A percentile compares a stretch with the other conserved stretches of the same genome.
These are phyloP conservation scores for Bursaphelenchus mucronatus DNA, from an alignment of 1,140 invertebrate species.

Conservation along the genomic window DNA sequence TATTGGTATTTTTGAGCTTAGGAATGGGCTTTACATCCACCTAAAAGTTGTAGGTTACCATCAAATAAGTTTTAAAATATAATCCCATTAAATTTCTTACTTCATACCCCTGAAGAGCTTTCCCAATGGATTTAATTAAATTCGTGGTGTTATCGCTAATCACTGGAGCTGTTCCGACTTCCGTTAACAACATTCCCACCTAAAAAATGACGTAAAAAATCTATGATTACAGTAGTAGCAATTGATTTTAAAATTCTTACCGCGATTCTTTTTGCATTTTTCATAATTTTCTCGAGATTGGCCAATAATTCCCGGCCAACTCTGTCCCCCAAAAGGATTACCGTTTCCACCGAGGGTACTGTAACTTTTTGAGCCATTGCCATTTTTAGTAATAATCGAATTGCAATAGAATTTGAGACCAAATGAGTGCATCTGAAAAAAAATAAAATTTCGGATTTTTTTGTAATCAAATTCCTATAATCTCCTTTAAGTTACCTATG, in stretches of 20 bases:
- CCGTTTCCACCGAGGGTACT: slow-evolving; percentile 50
- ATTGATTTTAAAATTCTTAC: slow-evolving; percentile 26
- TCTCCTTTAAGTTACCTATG: slow-evolving; percentile 1
- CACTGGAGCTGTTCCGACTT: slow-evolving; percentile 52
- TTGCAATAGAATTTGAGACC: slow-evolving; percentile 53
- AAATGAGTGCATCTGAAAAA: slow-evolving; percentile 48
- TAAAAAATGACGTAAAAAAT: slow-evolving; percentile 15
- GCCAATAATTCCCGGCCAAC: slow-evolving; percentile 50
- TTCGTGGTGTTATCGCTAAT: slow-evolving; percentile 58
- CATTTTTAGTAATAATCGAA: slow-evolving; percentile 54
- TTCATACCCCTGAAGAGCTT: slow-evolving; percentile 53
- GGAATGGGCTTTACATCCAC: slow-evolving; percentile 38
- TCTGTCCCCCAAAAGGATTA: slow-evolving; percentile 54
- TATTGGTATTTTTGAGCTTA: slow-evolving; percentile 35
- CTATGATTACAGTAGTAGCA: no score
- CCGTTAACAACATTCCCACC: slow-evolving; percentile 59
- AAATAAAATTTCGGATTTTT: background rate
- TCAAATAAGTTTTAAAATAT: background rate
- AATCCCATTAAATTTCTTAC: slow-evolving; percentile 10
- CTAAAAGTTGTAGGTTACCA: slow-evolving; percentile 25
- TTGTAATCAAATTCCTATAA: no score
- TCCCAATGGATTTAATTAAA: slow-evolving; percentile 48
- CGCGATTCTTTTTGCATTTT: slow-evolving; percentile 55
- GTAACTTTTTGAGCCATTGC: slow-evolving; percentile 37
- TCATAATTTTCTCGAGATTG: slow-evolving; percentile 45